phyloP scores from a whole-genome alignment of 2,888 invertebrate genomes.

The Luperina nickerlii region DNA sequence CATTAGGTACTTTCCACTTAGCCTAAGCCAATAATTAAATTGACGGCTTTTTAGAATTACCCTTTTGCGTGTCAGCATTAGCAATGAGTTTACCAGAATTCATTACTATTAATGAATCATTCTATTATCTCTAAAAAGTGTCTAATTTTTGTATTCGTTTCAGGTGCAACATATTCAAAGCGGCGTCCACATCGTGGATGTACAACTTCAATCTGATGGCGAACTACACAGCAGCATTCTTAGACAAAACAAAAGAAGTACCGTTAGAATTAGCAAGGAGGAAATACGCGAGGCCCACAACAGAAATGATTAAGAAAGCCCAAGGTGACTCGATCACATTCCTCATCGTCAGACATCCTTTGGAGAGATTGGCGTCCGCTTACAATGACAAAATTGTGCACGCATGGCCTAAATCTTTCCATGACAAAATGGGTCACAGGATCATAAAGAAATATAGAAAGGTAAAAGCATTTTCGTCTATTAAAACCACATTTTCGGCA shows the following conservation, averaged over 20 bases:
- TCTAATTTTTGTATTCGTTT: slow-evolving; percentile 30
- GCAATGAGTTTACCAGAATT: neutral
- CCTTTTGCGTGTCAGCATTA: slow-evolving; percentile 27
- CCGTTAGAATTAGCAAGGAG: slow-evolving; percentile 94
- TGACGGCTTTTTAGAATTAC: slow-evolving; percentile 16
- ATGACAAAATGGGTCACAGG: slow-evolving; percentile 94
- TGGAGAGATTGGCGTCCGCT: slow-evolving; percentile 94
- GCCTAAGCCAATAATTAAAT: slow-evolving; percentile 26
- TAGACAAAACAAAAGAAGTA: slow-evolving; percentile 94
- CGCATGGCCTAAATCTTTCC: slow-evolving; percentile 95
- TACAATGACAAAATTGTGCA: slow-evolving; percentile 96
- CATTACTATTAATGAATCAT: neutral
- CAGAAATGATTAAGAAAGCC: slow-evolving; percentile 93
- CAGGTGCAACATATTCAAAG: slow-evolving; percentile 95
- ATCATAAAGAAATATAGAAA: slow-evolving; percentile 94
- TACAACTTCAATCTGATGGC: slow-evolving; percentile 97
- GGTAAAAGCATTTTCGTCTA: slow-evolving; percentile 78
- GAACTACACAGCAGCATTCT: slow-evolving; percentile 94
- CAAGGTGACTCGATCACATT: slow-evolving; percentile 95
- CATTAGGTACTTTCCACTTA: slow-evolving; percentile 7
- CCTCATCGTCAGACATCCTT: slow-evolving; percentile 95
- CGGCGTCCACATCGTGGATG: slow-evolving; percentile 97
- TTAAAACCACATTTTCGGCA: neutral
- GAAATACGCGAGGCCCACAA: slow-evolving; percentile 94
- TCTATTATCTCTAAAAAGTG: neutral